Conservation (phyloP, 2,888 invertebrate species). For the Amiota minor region DNA sequence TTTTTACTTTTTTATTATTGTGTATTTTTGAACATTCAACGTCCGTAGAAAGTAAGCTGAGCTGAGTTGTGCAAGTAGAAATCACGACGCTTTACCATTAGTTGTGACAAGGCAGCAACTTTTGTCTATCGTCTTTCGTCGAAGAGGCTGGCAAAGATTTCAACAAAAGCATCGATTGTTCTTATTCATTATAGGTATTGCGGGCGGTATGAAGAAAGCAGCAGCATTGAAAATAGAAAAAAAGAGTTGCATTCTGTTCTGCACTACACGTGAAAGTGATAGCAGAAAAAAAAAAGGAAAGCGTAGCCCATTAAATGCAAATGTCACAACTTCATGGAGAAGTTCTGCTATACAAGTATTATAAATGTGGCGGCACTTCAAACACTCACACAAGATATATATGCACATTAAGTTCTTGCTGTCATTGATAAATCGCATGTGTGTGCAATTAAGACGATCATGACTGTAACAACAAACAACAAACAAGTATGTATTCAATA, state of each 20-base stretch:
- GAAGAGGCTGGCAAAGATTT: background rate
- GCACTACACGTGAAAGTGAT: background rate
- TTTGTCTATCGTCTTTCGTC: background rate
- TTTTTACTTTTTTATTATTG: slow-evolving; percentile 7
- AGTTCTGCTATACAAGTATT: no score
- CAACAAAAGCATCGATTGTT: background rate
- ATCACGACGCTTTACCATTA: slow-evolving; percentile 52
- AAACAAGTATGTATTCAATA: no score
- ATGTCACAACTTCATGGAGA: no score
- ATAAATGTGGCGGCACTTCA: no score
- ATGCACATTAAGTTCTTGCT: no score
- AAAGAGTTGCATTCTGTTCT: background rate
- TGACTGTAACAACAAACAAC: no score
- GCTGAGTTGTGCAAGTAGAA: slow-evolving; percentile 39
- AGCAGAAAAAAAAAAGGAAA: no score
- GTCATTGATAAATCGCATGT: no score
- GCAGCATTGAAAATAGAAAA: background rate
- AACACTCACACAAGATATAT: no score
- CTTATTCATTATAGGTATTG: background rate
- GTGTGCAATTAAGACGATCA: no score
- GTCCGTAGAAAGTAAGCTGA: slow-evolving; percentile 60
- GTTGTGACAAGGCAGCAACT: slow-evolving; percentile 60
- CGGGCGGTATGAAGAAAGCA: background rate
- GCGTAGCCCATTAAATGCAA: no score
- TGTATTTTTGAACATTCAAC: slow-evolving; percentile 6